Evolutionary conservation across 2,888 invertebrate species (phyloP).

Genomic region (Eupithecia pulchellata): DNA sequence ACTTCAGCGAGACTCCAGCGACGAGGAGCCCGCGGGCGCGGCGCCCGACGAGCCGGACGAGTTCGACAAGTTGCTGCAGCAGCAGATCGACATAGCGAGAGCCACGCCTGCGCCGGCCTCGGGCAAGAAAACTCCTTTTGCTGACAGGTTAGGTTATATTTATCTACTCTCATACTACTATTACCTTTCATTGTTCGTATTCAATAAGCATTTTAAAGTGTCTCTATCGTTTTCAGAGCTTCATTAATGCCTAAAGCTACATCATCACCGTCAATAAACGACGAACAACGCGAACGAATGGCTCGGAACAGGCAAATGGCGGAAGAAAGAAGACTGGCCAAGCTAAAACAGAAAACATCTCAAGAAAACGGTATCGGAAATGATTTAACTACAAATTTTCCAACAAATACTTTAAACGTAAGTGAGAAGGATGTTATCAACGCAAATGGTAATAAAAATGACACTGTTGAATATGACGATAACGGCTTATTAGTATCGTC

Average conservation of each 20-base stretch:
- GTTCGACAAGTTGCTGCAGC: slow-evolving; percentile 87
- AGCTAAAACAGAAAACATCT: slow-evolving; percentile 62
- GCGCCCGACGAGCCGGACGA: slow-evolving; percentile 83
- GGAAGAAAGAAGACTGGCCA: slow-evolving; percentile 86
- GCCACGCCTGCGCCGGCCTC: slow-evolving; percentile 69
- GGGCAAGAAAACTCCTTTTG: slow-evolving; percentile 58
- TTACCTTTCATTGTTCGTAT: too few relatives aligned
- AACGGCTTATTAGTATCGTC: slow-evolving; percentile 12
- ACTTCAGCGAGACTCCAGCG: slow-evolving; percentile 74
- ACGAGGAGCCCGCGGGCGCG: slow-evolving; percentile 62
- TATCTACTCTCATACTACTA: too few relatives aligned
- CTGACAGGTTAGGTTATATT: slow-evolving; percentile 58
- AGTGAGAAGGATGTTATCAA: slow-evolving; percentile 36
- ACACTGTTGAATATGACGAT: slow-evolving; percentile 21
- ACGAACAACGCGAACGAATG: slow-evolving; percentile 89
- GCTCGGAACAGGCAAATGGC: slow-evolving; percentile 88
- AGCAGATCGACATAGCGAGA: slow-evolving; percentile 87
- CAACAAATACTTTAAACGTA: too few relatives aligned
- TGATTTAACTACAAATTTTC: not conserved
- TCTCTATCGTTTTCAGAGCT: slow-evolving; percentile 56
- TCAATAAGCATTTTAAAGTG: not conserved
- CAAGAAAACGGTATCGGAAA: slow-evolving; percentile 24
- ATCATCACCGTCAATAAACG: slow-evolving; percentile 80
- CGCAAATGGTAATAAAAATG: slow-evolving; percentile 10
- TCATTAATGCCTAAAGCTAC: slow-evolving; percentile 68